phyloP scores from a whole-genome alignment of 2,113 vertebrate species.

The Lamprotornis superbus region DNA sequence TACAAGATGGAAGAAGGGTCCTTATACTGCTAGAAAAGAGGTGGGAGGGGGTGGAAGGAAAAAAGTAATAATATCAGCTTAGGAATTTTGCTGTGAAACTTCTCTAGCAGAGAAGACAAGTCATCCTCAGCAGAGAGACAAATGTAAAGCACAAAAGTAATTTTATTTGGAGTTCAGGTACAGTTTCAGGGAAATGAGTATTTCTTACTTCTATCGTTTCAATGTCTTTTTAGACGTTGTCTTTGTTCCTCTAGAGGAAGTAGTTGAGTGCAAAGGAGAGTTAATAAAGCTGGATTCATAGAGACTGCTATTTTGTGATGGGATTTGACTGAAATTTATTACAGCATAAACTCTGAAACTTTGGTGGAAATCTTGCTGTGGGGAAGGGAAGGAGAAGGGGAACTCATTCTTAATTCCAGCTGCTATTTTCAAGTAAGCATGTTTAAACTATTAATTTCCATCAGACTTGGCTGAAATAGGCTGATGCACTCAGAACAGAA shows the following conservation, averaged over 20 bases:
- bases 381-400: not conserved
- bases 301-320: not conserved
- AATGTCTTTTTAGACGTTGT: not conserved
- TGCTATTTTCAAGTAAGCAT: not conserved
- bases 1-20: not conserved
- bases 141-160: not conserved
- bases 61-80: not conserved
- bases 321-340: not conserved
- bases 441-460: not conserved
- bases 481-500: not conserved
- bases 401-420: not conserved
- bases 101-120: not conserved
- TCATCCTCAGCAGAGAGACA: not conserved
- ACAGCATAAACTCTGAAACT: not conserved
- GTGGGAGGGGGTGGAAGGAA: fast-evolving
- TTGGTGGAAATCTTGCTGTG: not conserved
- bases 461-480: not conserved
- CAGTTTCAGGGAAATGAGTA: not conserved
- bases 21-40: not conserved
- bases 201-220: not conserved
- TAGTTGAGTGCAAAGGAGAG: not conserved
- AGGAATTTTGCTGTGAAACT: not conserved
- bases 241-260: not conserved
- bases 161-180: not conserved
- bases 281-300: not conserved